These are phyloP conservation scores for Oxyruncus cristatus DNA, from an alignment of 2,113 vertebrate species.

Conservation along the genomic window DNA sequence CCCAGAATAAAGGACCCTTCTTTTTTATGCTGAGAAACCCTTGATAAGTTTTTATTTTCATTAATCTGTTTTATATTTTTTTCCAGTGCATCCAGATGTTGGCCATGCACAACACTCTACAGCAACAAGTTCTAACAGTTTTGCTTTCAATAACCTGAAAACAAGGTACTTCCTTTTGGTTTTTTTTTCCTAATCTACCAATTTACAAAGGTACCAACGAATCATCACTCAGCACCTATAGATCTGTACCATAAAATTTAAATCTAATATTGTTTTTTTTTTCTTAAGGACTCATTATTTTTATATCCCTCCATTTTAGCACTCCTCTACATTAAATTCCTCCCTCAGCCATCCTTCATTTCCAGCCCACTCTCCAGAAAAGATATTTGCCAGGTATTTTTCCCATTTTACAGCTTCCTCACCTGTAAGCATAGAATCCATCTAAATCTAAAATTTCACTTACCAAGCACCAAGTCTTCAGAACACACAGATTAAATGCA, in stretches of 20 bases:
- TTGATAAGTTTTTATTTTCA: neutral
- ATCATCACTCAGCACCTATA: neutral
- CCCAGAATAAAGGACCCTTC: neutral
- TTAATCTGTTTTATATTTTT: neutral
- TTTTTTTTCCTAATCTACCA: neutral
- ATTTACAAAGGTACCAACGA: neutral
- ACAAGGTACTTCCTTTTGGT: accelerated
- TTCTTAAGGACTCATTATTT: neutral
- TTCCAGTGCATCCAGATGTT: neutral
- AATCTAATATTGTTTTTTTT: neutral
- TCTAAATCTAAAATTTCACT: neutral
- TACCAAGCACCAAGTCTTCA: neutral
- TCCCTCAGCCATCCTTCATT: neutral
- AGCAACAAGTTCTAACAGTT: neutral
- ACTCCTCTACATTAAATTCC: neutral
- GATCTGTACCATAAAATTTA: neutral
- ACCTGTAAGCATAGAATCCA: neutral
- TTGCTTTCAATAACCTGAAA: neutral
- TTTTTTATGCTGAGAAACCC: neutral
- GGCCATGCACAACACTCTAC: neutral
- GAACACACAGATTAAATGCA: neutral
- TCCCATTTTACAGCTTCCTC: neutral
- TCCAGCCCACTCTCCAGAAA: neutral
- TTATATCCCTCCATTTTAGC: neutral
- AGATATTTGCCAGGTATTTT: neutral